Evolutionary conservation across 2,113 vertebrate genomes (phyloP).

Genomic region (Azemiops feae): DNA sequence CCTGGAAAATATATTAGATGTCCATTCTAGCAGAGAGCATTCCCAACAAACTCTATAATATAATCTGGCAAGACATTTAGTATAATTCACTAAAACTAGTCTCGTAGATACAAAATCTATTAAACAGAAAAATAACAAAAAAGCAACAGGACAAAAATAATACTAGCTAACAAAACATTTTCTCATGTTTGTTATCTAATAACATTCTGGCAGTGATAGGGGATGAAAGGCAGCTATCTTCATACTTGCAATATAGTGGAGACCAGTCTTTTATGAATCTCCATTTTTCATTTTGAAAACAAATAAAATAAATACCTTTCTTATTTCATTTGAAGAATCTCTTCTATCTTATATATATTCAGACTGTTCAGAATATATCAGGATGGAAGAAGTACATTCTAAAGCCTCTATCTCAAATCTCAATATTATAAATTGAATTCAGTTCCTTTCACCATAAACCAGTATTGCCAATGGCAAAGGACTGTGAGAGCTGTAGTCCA

Average conservation of each 20-base stretch:
- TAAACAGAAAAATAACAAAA: slow-evolving; percentile 62
- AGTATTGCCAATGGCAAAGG: neutral
- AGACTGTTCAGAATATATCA: neutral
- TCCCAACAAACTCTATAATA: slow-evolving; percentile 69
- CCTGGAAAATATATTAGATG: slow-evolving; percentile 82
- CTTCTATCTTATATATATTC: slow-evolving; percentile 49
- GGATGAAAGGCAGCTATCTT: neutral
- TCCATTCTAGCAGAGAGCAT: slow-evolving; percentile 72
- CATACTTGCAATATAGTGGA: neutral
- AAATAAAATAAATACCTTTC: neutral
- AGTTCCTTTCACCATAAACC: neutral
- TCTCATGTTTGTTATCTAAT: slow-evolving; percentile 30
- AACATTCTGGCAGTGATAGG: neutral
- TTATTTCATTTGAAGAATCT: neutral
- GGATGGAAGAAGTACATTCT: neutral
- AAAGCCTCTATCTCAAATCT: neutral
- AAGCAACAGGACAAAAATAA: slow-evolving; percentile 45
- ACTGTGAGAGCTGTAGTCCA: neutral
- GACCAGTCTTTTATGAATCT: neutral
- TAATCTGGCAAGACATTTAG: slow-evolving; percentile 69
- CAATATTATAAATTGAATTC: neutral
- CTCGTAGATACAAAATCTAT: slow-evolving; percentile 57
- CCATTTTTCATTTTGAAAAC: slow-evolving; percentile 4
- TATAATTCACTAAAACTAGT: slow-evolving; percentile 61
- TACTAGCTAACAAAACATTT: slow-evolving; percentile 41